Evolutionary conservation across 1,140 invertebrate genomes (phyloP).

Genomic region (Diabrotica virgifera): DNA sequence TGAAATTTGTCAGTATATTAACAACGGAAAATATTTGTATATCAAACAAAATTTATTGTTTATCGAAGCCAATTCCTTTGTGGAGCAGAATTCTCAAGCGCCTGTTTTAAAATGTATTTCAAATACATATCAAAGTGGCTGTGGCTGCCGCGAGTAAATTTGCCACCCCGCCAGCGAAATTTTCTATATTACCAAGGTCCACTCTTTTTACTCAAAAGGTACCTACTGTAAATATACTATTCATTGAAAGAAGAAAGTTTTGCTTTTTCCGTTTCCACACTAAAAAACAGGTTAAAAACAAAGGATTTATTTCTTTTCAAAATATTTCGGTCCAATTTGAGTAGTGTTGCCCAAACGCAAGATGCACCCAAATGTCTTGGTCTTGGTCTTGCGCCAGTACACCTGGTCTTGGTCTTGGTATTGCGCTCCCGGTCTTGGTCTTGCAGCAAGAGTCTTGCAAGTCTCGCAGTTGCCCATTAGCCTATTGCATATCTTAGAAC

Average conservation of each 20-base stretch:
- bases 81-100: background rate
- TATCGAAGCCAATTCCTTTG: background rate
- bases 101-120: constrained; percentile 36
- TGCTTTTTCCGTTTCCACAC: background rate
- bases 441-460: too few relatives aligned
- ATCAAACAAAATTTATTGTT: constrained; percentile 10
- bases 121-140: constrained; percentile 37
- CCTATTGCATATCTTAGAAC: too few relatives aligned
- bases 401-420: too few relatives aligned
- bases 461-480: too few relatives aligned
- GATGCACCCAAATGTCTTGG: too few relatives aligned
- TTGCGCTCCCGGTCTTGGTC: too few relatives aligned
- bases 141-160: constrained; percentile 26
- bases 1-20: constrained; percentile 4
- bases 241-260: constrained; percentile 38
- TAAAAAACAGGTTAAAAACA: background rate
- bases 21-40: constrained; percentile 9
- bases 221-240: constrained; percentile 37
- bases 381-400: too few relatives aligned
- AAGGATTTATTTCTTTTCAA: too few relatives aligned
- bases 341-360: too few relatives aligned
- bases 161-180: constrained; percentile 26
- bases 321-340: too few relatives aligned
- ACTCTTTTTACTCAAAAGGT: constrained; percentile 31
- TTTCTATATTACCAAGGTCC: constrained; percentile 33